phyloP scores from a whole-genome alignment of 1,140 invertebrate genomes.

The Brachionus sp. region DNA sequence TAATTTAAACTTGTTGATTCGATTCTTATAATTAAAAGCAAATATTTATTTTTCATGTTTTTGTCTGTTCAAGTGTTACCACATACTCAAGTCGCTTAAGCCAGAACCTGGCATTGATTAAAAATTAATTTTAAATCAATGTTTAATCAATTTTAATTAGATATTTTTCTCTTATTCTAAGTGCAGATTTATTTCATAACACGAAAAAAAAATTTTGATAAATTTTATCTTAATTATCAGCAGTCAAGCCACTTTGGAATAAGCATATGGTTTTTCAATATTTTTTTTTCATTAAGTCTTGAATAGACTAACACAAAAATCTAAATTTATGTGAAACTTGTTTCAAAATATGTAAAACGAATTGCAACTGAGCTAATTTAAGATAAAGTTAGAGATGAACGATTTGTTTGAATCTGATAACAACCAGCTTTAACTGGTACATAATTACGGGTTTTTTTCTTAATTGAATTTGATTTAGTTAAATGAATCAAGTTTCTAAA shows the following conservation, averaged over 20 bases:
- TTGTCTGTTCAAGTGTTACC: conserved; percentile 6
- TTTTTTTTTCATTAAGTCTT: not conserved
- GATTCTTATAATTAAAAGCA: conserved; percentile 24
- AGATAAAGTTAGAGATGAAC: not conserved
- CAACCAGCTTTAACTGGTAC: not conserved
- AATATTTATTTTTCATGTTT: not conserved
- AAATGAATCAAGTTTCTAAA: conserved; percentile 20
- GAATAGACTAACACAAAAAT: not conserved
- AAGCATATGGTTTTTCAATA: not conserved
- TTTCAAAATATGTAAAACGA: not conserved
- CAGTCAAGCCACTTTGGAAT: not conserved
- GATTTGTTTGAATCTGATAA: conserved; percentile 11
- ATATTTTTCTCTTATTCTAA: not conserved
- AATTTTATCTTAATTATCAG: not conserved
- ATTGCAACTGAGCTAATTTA: conserved; percentile 19
- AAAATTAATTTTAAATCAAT: conserved; percentile 34
- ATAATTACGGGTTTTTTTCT: conserved; percentile 28
- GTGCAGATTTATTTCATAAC: not conserved
- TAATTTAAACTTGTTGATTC: not conserved
- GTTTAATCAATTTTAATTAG: conserved; percentile 32
- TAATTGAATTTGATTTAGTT: conserved; percentile 37
- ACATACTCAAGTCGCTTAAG: not conserved
- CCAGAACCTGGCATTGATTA: not conserved
- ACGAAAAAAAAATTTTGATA: not conserved
- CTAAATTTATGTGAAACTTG: not conserved